phyloP scores from a whole-genome alignment of 2,113 vertebrate species.

The Pteropus alecto region DNA sequence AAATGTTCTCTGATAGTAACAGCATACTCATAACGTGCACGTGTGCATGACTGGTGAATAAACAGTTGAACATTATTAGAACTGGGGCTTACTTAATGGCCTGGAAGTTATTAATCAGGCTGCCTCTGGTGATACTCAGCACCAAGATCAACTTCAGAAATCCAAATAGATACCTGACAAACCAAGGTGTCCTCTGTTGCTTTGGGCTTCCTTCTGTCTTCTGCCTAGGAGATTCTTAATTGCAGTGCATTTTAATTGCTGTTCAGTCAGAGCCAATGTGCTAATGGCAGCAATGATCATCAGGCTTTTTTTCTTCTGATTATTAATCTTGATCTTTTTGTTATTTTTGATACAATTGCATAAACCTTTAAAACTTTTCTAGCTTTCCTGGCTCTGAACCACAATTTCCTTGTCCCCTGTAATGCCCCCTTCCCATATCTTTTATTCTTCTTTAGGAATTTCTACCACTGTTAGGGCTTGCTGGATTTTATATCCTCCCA shows the following conservation, averaged over 20 bases:
- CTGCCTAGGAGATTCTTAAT: background rate
- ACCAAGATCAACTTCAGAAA: background rate
- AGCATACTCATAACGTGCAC: too few relatives aligned
- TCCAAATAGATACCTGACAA: background rate
- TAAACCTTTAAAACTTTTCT: background rate
- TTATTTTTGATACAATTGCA: background rate
- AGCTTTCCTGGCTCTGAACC: background rate
- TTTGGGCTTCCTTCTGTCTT: background rate
- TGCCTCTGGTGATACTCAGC: background rate
- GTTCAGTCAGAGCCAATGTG: background rate
- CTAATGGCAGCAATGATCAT: background rate
- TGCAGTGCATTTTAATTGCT: background rate
- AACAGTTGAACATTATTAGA: background rate
- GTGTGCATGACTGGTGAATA: background rate
- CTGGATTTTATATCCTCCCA: background rate
- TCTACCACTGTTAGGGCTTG: background rate
- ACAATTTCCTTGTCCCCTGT: background rate
- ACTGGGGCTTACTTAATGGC: background rate
- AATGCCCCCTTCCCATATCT: background rate
- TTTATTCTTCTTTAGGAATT: background rate
- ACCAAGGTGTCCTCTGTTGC: background rate
- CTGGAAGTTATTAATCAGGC: background rate
- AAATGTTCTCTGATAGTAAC: background rate
- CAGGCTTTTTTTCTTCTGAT: background rate
- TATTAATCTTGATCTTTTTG: background rate